These are phyloP conservation scores for Perca fluviatilis DNA, from an alignment of 2,113 vertebrate genomes.

Conservation along the genomic window DNA sequence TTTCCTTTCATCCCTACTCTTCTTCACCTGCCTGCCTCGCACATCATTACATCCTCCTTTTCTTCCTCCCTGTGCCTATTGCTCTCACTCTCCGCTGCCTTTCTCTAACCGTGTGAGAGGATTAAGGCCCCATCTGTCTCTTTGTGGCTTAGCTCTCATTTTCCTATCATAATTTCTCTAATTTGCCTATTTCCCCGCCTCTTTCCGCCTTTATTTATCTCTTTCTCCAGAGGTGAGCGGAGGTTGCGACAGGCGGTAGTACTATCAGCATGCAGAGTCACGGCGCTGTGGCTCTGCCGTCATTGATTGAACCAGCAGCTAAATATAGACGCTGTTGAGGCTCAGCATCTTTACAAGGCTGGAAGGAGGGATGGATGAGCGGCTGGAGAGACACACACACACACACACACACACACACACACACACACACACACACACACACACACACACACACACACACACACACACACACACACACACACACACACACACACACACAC, in stretches of 20 bases:
- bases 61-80: constrained; percentile 4
- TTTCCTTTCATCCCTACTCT: constrained; percentile 61
- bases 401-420: constrained; percentile 10
- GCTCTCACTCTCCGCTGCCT: neutral
- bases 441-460: neutral
- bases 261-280: constrained; percentile 81
- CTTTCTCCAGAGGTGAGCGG: constrained; percentile 47
- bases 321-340: constrained; percentile 76
- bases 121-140: constrained; percentile 47
- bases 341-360: constrained; percentile 71
- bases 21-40: constrained; percentile 45
- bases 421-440: constrained; percentile 9
- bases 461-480: no score
- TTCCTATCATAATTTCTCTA: constrained; percentile 13
- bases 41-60: constrained; percentile 12
- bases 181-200: neutral
- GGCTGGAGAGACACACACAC: constrained; percentile 22
- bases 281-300: constrained; percentile 66
- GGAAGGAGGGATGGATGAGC: constrained; percentile 46
- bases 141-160: constrained; percentile 29
- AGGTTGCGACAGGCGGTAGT: constrained; percentile 46
- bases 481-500: neutral
- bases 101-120: constrained; percentile 28
- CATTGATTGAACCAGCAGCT: constrained; percentile 75
- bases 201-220: neutral